Evolutionary conservation across 2,888 invertebrate genomes (phyloP).

Genomic region (Drosophila nigritarsus): DNA sequence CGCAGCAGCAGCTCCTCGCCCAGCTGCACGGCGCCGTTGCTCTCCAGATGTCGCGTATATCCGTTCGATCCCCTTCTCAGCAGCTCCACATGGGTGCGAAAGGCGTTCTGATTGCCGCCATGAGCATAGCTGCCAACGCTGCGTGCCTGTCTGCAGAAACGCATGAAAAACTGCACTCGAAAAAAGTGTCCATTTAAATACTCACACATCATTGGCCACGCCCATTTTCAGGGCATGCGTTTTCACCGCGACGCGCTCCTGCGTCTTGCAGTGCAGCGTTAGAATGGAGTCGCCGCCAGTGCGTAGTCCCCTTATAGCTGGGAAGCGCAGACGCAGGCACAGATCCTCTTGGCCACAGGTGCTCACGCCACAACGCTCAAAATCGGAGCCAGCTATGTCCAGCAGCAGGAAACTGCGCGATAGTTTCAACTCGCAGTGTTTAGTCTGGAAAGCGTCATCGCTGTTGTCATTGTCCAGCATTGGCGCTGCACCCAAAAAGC

Average conservation of each 20-base stretch:
- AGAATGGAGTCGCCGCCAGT: constrained; percentile 86
- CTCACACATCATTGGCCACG: constrained; percentile 85
- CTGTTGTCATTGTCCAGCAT: constrained; percentile 84
- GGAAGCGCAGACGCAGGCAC: constrained; percentile 87
- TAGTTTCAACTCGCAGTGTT: constrained; percentile 79
- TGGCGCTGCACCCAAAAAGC: constrained; percentile 82
- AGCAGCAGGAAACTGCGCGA: constrained; percentile 83
- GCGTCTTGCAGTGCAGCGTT: constrained; percentile 86
- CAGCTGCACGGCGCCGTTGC: constrained; percentile 86
- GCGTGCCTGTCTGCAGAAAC: constrained; percentile 79
- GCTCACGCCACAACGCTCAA: constrained; percentile 86
- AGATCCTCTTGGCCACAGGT: constrained; percentile 86
- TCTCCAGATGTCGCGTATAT: constrained; percentile 86
- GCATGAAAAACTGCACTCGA: background rate
- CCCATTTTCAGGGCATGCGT: constrained; percentile 85
- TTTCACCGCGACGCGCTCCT: constrained; percentile 86
- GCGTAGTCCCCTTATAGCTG: constrained; percentile 86
- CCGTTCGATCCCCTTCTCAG: constrained; percentile 85
- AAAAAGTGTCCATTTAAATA: constrained; percentile 14
- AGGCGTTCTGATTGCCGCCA: constrained; percentile 86
- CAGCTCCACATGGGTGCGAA: constrained; percentile 86
- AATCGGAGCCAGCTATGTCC: constrained; percentile 85
- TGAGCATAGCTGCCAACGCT: constrained; percentile 85
- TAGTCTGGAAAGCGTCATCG: constrained; percentile 55
- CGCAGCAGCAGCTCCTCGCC: constrained; percentile 87